Evolutionary conservation across 2,888 invertebrate genomes (phyloP), one percentile per base, ranked within the genome.

Genomic region (Thera britannica): DNA sequence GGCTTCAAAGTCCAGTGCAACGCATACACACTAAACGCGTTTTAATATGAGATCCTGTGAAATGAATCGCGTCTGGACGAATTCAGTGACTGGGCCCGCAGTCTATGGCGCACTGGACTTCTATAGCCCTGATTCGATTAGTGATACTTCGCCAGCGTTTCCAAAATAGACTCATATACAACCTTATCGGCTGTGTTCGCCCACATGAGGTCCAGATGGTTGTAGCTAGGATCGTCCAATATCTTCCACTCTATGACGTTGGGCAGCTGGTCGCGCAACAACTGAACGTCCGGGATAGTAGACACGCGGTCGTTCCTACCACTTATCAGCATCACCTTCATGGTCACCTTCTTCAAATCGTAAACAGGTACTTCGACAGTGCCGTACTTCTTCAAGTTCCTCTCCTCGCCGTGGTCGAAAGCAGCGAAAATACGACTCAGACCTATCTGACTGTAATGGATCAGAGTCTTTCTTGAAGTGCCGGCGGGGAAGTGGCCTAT

Each of bases 171-270:
- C 3, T 72, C 71, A 34, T 78, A 80, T 48, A 75, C 63, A 0
- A 68, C 62, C n/a, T 66, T 72, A 11, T 77, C 60, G 2, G 79
- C 77, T 23, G 72, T 70, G 34, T 56, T 67, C 0, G 80, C 86
- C 84, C 84, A 88, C n/a, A 84, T 55, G 35, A 79, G 79, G 51
- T 86, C 87, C 3, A 84, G 61, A 52, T 88, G 88, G 57, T 78
- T 83, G 72, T 80, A 86, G 2, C 52, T 34, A 0, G 54, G 48
- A 2, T 69, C 64, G 2, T 75, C 49, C 58, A 82, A 68, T 2
- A 78, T 68, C 12, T 58, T 69, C 61, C 77, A 79, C 0, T 73
- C 71, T 2, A 71, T 69, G 0, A 86, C 79, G 12, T 85, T 85
- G 0, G 83, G 83, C 6, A 88, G 67, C 2, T 70, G 60, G 0